Base-by-base conservation (phyloP, 92 coral and sea anemone genomes). In the Bergia sp. region DNA sequence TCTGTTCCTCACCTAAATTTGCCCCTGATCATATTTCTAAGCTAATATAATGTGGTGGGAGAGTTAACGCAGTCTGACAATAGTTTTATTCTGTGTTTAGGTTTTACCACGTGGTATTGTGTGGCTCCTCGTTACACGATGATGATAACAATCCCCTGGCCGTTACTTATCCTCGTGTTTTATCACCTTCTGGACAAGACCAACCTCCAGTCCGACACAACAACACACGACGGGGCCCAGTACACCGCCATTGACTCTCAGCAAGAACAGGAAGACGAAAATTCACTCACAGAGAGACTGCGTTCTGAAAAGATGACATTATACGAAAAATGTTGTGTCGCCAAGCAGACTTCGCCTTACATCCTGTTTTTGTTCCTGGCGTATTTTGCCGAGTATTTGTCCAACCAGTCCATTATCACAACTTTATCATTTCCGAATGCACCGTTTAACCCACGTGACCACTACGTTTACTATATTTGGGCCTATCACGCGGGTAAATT, bases 341-440 rank as follows among this genome's bases (percentile, higher is more conserved):
- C 98, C 7, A 76, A 76, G 82, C 66, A 92, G 16, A 89, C 92
- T 40, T 90, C 86, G 5, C 98, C 98, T 12, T 92, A 79, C 47
- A 95, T 95, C 41, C 57, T 92, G 81, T 93, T 90, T 64, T 95
- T 95, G 10, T 90, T 95, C 75, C 88, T 93, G 1, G 92, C 98
- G 0, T 95, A 95, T 90, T 94, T 95, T 83, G 82, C 96, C 58
- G 98, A 95, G 81, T 95, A 95, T 87, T 86, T 95, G 37, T 87
- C 98, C 64, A 95, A 95, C 77, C 98, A 95, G 82, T 92, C 98
- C 41, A 92, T 95, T 64, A 90, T 95, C 6, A 95, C 98, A 16
- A 93, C 98, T 11, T 79, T 95, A 15, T 93, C 94, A 18, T 95
- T 91, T 69, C 93, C 90, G 38, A 94, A 86, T 50, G 88, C 96